These are phyloP conservation scores for Cephus rjabovi DNA, from an alignment of 2,888 invertebrate genomes.

Conservation along the genomic window DNA sequence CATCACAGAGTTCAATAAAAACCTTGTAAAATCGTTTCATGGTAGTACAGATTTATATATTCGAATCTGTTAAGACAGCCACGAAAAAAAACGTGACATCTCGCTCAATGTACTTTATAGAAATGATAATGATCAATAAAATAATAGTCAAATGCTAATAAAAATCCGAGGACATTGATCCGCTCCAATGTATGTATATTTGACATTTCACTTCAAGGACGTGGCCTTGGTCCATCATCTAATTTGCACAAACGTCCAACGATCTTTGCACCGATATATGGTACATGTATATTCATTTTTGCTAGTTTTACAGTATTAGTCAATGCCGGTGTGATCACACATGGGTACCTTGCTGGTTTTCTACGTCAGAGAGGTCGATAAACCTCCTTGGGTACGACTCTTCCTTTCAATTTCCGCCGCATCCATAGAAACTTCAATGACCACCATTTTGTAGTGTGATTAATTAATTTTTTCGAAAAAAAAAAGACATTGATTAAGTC, in stretches of 20 bases:
- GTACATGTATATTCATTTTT: neutral
- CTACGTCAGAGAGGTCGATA: neutral
- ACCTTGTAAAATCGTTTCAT: too few species aligned
- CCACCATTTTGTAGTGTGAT: neutral
- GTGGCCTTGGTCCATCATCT: conserved; percentile 4
- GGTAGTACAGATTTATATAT: too few species aligned
- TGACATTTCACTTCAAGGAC: conserved; percentile 6
- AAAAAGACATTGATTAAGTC: neutral
- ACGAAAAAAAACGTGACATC: too few species aligned
- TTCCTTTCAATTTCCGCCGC: neutral
- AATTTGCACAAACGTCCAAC: neutral
- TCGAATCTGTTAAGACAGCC: too few species aligned
- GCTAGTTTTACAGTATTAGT: neutral
- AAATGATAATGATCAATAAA: neutral
- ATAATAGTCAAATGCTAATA: neutral
- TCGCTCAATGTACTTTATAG: neutral
- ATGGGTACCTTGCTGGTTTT: neutral
- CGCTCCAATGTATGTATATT: neutral
- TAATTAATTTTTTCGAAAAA: neutral
- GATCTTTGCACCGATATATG: neutral
- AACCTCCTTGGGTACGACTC: neutral
- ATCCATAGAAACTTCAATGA: neutral
- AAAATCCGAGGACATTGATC: neutral
- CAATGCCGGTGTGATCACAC: neutral
- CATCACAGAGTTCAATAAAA: too few species aligned